Base-by-base conservation (phyloP, 1,140 invertebrate genomes). In the Drosophila sp. region DNA sequence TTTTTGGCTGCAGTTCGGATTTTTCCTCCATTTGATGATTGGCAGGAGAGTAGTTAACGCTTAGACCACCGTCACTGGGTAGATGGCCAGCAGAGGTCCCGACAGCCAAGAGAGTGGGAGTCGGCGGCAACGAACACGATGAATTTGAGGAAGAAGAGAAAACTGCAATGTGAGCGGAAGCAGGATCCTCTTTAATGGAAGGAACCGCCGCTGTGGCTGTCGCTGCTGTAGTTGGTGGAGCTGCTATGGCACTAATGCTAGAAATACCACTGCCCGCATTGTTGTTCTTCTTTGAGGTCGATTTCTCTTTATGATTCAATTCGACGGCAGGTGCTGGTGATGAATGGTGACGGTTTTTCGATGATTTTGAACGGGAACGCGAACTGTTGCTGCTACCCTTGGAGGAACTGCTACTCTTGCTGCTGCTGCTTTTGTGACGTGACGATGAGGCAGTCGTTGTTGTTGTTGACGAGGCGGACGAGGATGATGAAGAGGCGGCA, bases 81-180 rank as follows among this genome's bases (percentile, higher is more conserved):
- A 55, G 32, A 54, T 58, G 56, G 33, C 32, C 56, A 35, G 56
- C 32, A 8, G 56, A 35, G 17, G n/a, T 4, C 1, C 27, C 10
- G 11, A 32, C 54, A 7, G 60, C 47, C 17, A 72, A 50, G 32
- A 85, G 11, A 32, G 76, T 77, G 30, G 89, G 89, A 27, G 90
- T 91, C 3, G 85, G 62, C 23, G 90, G 90, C 76, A 91, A 38
- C 3, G 90, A 91, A 60, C 90, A 91, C 44, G 90, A 91, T 1
- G 90, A 91, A 56, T 91, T 91, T 23, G 90, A 91, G 47, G 90
- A 91, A 17, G 90, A 91, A 65, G 90, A 91, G 50, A 83, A 91
- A 23, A 90, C 70, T 17, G 79, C 80, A 23, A 90, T 83, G 30
- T 77, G 35, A n/a, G 76, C 33, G 64, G 60, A 41, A 11, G 25